These are phyloP conservation scores for Scalopus aquaticus DNA, from an alignment of 2,113 vertebrate genomes.

Conservation along the genomic window DNA sequence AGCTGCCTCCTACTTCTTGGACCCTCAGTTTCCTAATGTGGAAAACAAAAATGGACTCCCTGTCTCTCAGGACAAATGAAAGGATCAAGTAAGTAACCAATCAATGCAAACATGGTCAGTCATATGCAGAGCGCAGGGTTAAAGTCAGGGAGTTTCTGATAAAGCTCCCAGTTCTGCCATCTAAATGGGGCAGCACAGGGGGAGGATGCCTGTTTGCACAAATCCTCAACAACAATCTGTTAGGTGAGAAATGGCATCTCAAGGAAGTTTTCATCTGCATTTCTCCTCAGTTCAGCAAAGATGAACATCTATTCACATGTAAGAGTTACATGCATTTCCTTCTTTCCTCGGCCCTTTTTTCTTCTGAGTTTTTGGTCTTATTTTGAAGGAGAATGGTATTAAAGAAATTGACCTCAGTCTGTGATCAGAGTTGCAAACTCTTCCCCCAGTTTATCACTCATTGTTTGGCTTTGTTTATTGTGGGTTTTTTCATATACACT, in stretches of 20 bases:
- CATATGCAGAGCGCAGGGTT: rapidly evolving
- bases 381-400: neutral
- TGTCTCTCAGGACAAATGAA: neutral
- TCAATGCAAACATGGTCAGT: neutral
- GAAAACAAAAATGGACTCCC: neutral
- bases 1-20: neutral
- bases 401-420: neutral
- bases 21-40: neutral
- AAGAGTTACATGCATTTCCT: neutral
- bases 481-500: neutral
- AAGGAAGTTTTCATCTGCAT: neutral
- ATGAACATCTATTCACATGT: neutral
- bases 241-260: neutral
- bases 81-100: neutral
- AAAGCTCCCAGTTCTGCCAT: neutral
- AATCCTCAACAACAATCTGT: neutral
- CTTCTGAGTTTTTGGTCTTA: neutral
- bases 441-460: neutral
- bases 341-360: neutral
- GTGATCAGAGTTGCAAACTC: neutral
- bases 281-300: neutral
- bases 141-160: neutral
- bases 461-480: neutral
- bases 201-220: neutral
- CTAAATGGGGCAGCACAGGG: neutral